Base-by-base conservation (phyloP, 2,797 vertebrate genomes). In the Pseudochirops corinnae region DNA sequence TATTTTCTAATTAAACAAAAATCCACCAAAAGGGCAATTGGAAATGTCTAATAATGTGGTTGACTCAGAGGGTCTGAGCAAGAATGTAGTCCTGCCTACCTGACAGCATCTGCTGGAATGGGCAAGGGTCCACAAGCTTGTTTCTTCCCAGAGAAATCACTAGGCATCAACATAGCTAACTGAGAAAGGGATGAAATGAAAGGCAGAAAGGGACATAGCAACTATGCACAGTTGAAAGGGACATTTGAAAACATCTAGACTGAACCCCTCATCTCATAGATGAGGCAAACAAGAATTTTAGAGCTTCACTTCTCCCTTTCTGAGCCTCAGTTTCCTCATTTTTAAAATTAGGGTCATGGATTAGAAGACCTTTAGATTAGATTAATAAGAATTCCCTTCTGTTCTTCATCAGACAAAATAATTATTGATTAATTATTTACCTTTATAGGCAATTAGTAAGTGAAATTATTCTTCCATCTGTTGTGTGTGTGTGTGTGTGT, bases 1-100 rank as follows among this genome's bases (percentile, higher is more conserved):
- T 82, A 82, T 82, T 82, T 82, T 82, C 74, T 11, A 87, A 87
- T 87, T 87, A 87, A 87, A 46, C 39, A 87, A 87, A 87, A 87
- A 87, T 24, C 39, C 18, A 87, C 74, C 21, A 24, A 46, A 46
- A 87, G 74, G 21, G 24, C 39, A 87, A 39, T 7, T 26, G 74
- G 74, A 87, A 87, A 87, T 87, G 39, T 46, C 39, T 50, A 87
- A 87, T 87, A 87, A 46, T 50, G 21, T 21, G 50, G 74, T 87
- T 24, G 39, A 87, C 9, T 87, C 21, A 87, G 39, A 87, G 21
- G 2, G 9, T 13, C 21, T 50, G 21, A 87, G 39, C 39, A 24
- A 26, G 67, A 67, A n/a, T 16, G 5, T 16, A n/a, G 62, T 18
- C 21, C 39, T 87, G 39, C 21, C 39, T 87, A 46, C 9, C 39